Conservation (phyloP, 37 sponge, comb jelly and placozoan genomes). For the Theonella swinhoei region DNA sequence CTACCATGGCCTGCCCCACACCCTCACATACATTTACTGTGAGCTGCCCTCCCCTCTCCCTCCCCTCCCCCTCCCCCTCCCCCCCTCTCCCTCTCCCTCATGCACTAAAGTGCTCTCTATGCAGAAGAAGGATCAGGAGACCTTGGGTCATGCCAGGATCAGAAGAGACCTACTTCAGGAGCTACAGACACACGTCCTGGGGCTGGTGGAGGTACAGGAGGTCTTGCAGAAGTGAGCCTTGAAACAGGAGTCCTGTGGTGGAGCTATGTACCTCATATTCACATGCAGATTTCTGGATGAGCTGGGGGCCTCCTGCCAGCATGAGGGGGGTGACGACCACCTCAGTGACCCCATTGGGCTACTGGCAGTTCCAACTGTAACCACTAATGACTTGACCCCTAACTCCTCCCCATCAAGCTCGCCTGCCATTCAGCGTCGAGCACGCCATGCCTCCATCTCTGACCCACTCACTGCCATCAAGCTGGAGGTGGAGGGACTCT, state of each 20-base stretch:
- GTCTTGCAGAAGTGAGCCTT: background rate
- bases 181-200: background rate
- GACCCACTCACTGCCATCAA: conserved; percentile 52
- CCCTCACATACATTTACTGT: conserved; percentile 10
- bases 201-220: background rate
- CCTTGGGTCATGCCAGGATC: background rate
- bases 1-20: conserved; percentile 59
- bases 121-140: background rate
- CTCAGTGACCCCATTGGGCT: background rate
- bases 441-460: conserved; percentile 26
- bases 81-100: background rate
- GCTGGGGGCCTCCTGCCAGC: background rate
- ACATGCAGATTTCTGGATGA: conserved; percentile 19
- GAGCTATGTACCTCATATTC: too few species aligned
- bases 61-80: background rate
- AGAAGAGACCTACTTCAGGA: conserved; percentile 9
- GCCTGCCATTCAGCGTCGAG: conserved; percentile 9
- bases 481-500: conserved; percentile 42
- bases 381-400: conserved; percentile 36
- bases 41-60: background rate
- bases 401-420: conserved; percentile 38
- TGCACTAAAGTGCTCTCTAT: too few species aligned
- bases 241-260: background rate
- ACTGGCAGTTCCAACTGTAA: too few species aligned
- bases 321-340: too few species aligned